phyloP scores from a whole-genome alignment of 37 sponge, comb jelly and placozoan genomes.

The Ianthella basta region DNA sequence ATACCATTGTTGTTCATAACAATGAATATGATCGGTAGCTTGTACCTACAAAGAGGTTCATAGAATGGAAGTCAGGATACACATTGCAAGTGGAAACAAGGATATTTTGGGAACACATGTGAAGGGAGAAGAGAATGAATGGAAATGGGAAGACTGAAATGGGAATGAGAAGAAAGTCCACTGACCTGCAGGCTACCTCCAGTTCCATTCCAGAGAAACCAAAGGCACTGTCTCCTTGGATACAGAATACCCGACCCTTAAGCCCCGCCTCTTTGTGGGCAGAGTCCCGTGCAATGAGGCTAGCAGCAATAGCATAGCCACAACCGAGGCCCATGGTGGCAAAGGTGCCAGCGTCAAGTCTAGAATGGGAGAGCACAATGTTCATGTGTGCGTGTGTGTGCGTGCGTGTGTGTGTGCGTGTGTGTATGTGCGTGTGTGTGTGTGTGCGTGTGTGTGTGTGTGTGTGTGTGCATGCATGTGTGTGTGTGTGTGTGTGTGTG shows the following conservation, averaged over 20 bases:
- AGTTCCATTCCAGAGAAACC: slow-evolving; percentile 95
- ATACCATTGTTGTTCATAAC: slow-evolving; percentile 96
- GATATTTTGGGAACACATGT: neutral
- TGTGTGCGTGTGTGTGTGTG: slow-evolving; percentile 16
- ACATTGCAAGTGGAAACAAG: neutral
- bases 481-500: too few relatives aligned
- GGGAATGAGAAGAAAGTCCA: neutral
- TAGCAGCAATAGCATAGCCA: slow-evolving; percentile 94
- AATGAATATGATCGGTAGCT: slow-evolving; percentile 86
- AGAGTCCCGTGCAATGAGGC: slow-evolving; percentile 38
- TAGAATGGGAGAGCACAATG: slow-evolving; percentile 25
- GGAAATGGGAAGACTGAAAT: neutral
- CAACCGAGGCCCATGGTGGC: slow-evolving; percentile 93
- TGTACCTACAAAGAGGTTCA: slow-evolving; percentile 61
- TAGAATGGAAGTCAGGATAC: neutral
- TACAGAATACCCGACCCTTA: slow-evolving; percentile 53
- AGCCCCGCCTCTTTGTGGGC: neutral
- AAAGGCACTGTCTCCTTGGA: slow-evolving; percentile 97
- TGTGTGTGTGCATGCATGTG: too few relatives aligned
- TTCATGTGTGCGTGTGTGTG: slow-evolving; percentile 39
- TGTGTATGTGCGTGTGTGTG: slow-evolving; percentile 12
- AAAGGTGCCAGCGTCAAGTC: slow-evolving; percentile 95
- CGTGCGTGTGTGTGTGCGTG: slow-evolving; percentile 39
- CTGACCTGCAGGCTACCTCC: slow-evolving; percentile 87
- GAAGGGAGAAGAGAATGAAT: neutral